Evolutionary conservation across 2,888 invertebrate genomes (phyloP), one percentile per base, ranked within the genome.

Genomic region (Hemicrepidius hirtus): DNA sequence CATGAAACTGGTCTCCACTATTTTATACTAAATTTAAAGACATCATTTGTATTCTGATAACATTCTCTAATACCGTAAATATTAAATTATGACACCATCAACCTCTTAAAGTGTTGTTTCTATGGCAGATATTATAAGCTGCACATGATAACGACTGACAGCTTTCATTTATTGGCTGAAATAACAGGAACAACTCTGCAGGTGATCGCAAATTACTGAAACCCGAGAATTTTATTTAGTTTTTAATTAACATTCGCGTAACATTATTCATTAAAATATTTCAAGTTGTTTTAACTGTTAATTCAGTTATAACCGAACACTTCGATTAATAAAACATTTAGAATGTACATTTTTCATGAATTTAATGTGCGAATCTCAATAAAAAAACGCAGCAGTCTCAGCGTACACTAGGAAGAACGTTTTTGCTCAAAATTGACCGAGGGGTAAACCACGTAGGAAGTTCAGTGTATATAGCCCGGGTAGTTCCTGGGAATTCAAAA

Each of bases 11-110:
- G 60, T 60, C 7, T 53, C 13, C 20, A 16, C 21, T 60, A 40
- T 41, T 20, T 24, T 60, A 37, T 41, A 24, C 12, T 12, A 41
- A 60, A 37, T 60, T 60, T 64, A 64, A 64, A 50, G 35, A 64
- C 37, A 35, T 32, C 32, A 64, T 64, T 64, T 64, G 37, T 64
- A 64, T 64, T 64, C 64, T 13, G 44, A 64, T 64, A 50, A 64
- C 32, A 50, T 50, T 46, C 21, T 64, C 37, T 64, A 64, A 64
- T 50, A 64, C 37, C 28, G 37, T 50, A 64, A 64, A 50, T 35
- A 64, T 35, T 64, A 64, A 64, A 64, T 28, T 64, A 64, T 46
- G 46, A 46, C 37, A 13, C 16, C 16, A 49, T 64, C 21, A 20
- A 37, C 18, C 28, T 64, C 37, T 49, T 50, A 13, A 24, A 41